Evolutionary conservation across 1,140 invertebrate genomes (phyloP).

Genomic region (Protaetia brevitarsis): DNA sequence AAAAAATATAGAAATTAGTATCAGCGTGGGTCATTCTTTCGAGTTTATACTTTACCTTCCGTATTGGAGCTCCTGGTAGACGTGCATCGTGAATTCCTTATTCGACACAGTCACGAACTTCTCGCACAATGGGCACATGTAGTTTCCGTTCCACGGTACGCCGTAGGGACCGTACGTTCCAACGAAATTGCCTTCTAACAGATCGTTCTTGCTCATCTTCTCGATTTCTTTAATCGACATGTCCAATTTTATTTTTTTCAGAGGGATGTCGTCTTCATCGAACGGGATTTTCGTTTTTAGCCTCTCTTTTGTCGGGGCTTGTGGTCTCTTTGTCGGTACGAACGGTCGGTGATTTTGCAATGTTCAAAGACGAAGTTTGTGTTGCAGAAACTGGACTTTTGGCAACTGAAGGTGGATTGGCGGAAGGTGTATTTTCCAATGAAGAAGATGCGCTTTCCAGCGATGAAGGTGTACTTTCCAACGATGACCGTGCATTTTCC

Average conservation of each 20-base stretch:
- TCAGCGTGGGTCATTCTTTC: background rate
- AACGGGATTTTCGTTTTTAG: background rate
- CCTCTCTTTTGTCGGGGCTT: background rate
- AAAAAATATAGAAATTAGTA: background rate
- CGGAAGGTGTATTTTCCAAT: too few species aligned
- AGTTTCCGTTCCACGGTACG: conserved; percentile 46
- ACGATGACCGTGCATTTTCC: too few species aligned
- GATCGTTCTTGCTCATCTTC: background rate
- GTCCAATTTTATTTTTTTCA: background rate
- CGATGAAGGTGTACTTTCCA: too few species aligned
- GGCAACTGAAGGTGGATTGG: too few species aligned
- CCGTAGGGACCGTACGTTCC: conserved; percentile 45
- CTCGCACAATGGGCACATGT: conserved; percentile 55
- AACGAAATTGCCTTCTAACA: conserved; percentile 27
- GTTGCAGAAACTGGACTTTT: too few species aligned
- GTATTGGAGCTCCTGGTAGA: conserved; percentile 57
- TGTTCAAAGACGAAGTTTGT: too few species aligned
- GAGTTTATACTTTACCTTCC: conserved; percentile 45
- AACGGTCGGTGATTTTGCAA: background rate
- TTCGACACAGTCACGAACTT: conserved; percentile 52
- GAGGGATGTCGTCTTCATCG: background rate
- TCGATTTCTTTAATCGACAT: background rate
- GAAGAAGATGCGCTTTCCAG: too few species aligned
- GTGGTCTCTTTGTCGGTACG: background rate
- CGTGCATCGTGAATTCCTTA: conserved; percentile 55